Base-by-base conservation (phyloP, 2,888 invertebrate species). In the Agonopterix heracliana region DNA sequence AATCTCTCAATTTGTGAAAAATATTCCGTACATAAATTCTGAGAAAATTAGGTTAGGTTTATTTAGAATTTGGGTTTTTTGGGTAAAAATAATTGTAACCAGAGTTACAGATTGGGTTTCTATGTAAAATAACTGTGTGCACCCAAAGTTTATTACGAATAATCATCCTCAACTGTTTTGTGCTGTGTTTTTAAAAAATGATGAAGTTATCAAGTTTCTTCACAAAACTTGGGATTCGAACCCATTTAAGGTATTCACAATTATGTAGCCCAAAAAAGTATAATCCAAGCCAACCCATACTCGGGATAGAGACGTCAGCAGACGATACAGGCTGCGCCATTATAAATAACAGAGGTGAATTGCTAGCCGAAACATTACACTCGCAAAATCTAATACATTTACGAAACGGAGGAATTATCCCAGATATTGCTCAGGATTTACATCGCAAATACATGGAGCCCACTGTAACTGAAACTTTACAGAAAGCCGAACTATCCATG, bases 271-370 rank as follows among this genome's bases (percentile, higher is more conserved):
- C n/a, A 12, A 45, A 43, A 42, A 34, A 45, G 8, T 42, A 35
- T 35, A 41, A 44, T 34, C 41, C 41, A 34, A 34, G 34, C 17
- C 4, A 43, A 17, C 44, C 34, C 17, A 81, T 98, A 52, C 87
- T 98, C 49, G 98, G 98, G n/a, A 98, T 99, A 64, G 99, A 99
- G 90, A 97, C 98, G 2, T 98, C 98, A 50, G 99, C 98, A 74
- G 98, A 99, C 88, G 99, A 99, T 71, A 99, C 98, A 1, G 98
- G 97, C 10, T 95, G 95, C 70, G 98, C 97, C 34, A 90, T 99
- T 59, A 92, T 99, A 7, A 92, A 95, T 77, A 88, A 86, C 10
- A 71, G 90, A 52, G 95, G 96, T 17, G 85, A 90, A 59, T 87
- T 98, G 56, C 72, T 96, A 42, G 95, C 95, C n/a, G 96, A 98